phyloP scores from a whole-genome alignment of 2,113 vertebrate species.

The Ciconia boyciana region DNA sequence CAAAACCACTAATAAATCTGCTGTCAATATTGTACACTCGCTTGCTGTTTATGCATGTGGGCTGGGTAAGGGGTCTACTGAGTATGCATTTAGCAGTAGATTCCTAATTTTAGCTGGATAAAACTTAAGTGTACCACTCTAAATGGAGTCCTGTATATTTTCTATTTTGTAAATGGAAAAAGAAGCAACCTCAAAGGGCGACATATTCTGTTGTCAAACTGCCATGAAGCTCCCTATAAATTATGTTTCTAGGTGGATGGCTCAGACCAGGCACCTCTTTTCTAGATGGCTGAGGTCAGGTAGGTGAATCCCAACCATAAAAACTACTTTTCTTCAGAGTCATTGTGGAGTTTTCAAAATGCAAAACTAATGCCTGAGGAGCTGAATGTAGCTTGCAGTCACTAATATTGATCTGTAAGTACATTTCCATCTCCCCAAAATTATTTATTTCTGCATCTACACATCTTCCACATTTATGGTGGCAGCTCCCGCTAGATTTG shows the following conservation, averaged over 20 bases:
- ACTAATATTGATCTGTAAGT: not conserved
- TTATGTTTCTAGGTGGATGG: not conserved
- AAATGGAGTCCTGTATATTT: not conserved
- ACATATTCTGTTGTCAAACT: rapidly evolving
- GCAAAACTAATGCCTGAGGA: not conserved
- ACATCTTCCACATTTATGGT: slow-evolving; percentile 12
- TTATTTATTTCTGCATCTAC: not conserved
- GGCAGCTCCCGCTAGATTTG: not conserved
- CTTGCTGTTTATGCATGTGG: not conserved
- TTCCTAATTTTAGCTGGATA: not conserved
- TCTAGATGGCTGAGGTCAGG: not conserved
- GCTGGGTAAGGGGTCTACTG: not conserved
- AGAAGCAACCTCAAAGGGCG: not conserved
- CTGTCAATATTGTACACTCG: not conserved
- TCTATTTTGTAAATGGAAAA: not conserved
- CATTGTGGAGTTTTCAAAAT: not conserved
- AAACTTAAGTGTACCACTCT: not conserved
- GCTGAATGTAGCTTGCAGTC: not conserved
- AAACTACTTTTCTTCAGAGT: not conserved
- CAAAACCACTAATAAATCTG: not conserved
- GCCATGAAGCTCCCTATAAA: not conserved
- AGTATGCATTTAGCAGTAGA: not conserved
- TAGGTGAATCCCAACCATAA: not conserved
- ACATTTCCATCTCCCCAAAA: not conserved
- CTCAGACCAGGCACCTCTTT: not conserved